These are phyloP conservation scores for Smutsia gigantea DNA, from an alignment of 2,797 vertebrate species.

Conservation along the genomic window DNA sequence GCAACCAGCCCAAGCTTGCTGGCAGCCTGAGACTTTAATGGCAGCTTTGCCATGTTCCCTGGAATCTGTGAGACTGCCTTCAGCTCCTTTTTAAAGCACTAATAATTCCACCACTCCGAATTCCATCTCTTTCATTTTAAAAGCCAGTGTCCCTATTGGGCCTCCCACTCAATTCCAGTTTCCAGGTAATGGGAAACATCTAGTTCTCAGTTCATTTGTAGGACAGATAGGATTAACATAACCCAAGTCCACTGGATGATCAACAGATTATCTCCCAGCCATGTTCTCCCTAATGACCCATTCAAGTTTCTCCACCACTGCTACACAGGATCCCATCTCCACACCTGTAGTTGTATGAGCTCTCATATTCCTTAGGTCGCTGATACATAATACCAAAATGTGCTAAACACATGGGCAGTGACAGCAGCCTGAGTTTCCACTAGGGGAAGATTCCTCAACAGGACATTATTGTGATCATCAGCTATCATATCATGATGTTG, in stretches of 20 bases:
- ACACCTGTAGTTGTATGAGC: background rate
- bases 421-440: background rate
- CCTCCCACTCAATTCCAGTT: background rate
- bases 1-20: background rate
- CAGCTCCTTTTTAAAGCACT: background rate
- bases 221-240: background rate
- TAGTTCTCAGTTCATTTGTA: background rate
- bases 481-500: background rate
- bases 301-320: background rate
- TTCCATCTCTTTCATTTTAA: slow-evolving; percentile 18
- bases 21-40: background rate
- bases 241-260: background rate
- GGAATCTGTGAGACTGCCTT: background rate
- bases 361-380: background rate
- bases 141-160: background rate
- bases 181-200: background rate
- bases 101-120: background rate
- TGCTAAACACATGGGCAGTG: background rate
- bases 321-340: background rate
- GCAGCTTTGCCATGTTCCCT: slow-evolving; percentile 21
- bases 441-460: background rate
- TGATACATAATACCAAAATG: background rate
- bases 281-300: background rate
- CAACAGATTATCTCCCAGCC: background rate
- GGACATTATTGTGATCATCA: background rate